Conservation (phyloP, 1,140 invertebrate species). For the Ips nitidus region DNA sequence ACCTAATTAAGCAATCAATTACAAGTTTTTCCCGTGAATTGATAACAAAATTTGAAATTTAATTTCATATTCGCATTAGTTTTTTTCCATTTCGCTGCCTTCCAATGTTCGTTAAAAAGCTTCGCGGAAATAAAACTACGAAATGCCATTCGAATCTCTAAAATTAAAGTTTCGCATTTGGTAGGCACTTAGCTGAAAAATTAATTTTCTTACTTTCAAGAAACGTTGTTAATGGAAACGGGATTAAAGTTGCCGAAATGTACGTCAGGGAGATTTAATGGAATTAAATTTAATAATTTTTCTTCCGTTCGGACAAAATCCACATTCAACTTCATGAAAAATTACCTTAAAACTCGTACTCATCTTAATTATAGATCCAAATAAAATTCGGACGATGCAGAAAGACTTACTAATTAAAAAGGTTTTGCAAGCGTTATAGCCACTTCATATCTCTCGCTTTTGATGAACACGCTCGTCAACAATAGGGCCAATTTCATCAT, state of each 20-base stretch:
- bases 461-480: neutral
- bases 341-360: neutral
- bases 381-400: neutral
- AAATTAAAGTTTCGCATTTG: conserved; percentile 7
- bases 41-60: no score
- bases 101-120: no score
- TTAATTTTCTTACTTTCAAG: conserved; percentile 14
- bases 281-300: conserved; percentile 9
- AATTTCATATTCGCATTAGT: no score
- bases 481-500: conserved; percentile 9
- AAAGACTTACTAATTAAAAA: neutral
- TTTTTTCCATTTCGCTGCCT: no score
- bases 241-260: conserved; percentile 15
- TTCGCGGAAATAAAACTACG: no score
- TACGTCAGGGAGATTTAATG: conserved; percentile 4
- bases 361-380: neutral
- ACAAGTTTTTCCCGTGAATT: no score
- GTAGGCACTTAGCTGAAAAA: conserved; percentile 7
- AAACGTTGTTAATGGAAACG: conserved; percentile 13
- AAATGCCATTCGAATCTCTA: neutral
- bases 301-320: no score
- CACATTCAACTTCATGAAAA: neutral
- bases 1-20: no score
- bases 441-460: no score
- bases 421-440: no score